These are phyloP conservation scores for Hystrix cristata DNA, from an alignment of 2,113 vertebrate species.

Conservation along the genomic window DNA sequence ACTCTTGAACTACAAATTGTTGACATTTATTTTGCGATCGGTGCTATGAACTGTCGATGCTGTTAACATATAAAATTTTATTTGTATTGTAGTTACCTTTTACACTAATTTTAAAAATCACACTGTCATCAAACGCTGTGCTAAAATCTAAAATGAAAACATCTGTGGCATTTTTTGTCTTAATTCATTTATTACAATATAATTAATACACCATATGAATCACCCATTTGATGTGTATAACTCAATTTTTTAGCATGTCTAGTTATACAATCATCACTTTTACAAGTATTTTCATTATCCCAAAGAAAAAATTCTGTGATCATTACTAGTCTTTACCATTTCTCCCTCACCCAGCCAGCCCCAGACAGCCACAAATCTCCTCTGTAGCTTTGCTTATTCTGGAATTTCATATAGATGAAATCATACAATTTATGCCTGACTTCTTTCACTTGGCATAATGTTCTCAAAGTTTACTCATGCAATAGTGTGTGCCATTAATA, in stretches of 20 bases:
- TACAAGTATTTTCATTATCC: neutral
- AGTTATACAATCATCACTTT: neutral
- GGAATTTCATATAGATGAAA: fast-evolving
- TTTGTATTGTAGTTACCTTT: neutral
- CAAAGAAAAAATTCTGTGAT: fast-evolving
- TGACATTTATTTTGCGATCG: neutral
- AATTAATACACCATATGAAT: neutral
- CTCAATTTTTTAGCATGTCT: neutral
- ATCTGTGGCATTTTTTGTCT: neutral
- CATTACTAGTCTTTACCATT: neutral
- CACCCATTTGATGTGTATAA: neutral
- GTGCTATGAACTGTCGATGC: fast-evolving
- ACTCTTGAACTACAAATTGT: neutral
- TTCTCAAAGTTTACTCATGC: neutral
- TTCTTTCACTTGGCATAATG: no score
- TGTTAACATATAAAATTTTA: neutral
- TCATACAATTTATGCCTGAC: no score
- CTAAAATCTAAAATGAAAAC: neutral
- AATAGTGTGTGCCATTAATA: fast-evolving
- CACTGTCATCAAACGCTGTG: neutral
- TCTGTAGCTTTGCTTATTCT: no score
- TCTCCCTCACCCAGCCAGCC: fast-evolving
- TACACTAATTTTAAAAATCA: neutral
- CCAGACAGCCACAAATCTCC: no score
- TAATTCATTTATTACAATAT: neutral